Conservation (phyloP, 1,140 invertebrate species). For the Amphibalanus amphitrite region DNA sequence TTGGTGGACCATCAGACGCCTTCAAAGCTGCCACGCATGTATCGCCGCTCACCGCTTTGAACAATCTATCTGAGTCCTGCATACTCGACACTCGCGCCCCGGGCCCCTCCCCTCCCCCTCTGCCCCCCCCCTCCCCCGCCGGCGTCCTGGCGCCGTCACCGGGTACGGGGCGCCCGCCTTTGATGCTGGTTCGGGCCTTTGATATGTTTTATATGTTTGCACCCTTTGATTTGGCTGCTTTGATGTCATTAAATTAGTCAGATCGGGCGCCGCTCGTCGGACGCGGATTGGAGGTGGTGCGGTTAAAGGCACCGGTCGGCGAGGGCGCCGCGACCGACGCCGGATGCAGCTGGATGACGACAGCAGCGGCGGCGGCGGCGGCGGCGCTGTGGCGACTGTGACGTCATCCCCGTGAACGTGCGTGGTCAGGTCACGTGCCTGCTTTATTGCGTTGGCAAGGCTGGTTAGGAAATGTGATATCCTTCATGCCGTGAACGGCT, state of each 20-base stretch:
- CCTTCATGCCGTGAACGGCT: too few species aligned
- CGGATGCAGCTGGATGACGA: too few species aligned
- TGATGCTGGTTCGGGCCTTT: background rate
- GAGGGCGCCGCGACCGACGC: background rate
- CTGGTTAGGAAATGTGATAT: too few species aligned
- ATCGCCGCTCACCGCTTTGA: background rate
- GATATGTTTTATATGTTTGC: slow-evolving; percentile 2
- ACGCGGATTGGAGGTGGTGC: background rate
- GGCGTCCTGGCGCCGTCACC: background rate
- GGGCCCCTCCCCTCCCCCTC: too few species aligned
- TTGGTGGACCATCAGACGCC: background rate
- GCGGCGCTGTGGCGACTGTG: too few species aligned
- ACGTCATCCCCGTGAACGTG: too few species aligned
- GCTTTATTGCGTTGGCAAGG: too few species aligned
- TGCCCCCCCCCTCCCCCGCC: too few species aligned
- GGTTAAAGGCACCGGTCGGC: background rate
- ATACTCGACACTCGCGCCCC: too few species aligned
- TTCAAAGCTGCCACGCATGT: background rate
- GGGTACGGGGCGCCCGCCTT: background rate
- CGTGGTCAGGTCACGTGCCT: too few species aligned
- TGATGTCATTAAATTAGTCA: background rate
- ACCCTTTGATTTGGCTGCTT: background rate
- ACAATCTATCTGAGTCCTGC: background rate
- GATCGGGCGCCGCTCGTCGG: background rate
- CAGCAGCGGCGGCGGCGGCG: too few species aligned